Conservation (phyloP, 2,888 invertebrate genomes). For the Tanytarsus gracilentus region DNA sequence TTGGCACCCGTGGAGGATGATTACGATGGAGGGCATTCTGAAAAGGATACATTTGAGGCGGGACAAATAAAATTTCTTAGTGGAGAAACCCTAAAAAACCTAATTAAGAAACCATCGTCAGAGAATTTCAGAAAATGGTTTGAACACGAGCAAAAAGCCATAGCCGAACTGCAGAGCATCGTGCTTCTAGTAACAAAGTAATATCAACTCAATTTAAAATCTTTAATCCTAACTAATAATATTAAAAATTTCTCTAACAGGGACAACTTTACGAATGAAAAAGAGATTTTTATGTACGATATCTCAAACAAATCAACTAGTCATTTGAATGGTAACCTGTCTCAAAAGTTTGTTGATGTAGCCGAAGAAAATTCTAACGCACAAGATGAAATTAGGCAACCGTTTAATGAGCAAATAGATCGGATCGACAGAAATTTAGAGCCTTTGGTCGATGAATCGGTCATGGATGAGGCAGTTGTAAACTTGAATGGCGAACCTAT, state of each 20-base stretch:
- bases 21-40: constrained; percentile 42
- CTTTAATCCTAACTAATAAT: constrained; percentile 23
- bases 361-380: constrained; percentile 73
- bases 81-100: constrained; percentile 63
- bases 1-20: constrained; percentile 58
- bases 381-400: constrained; percentile 43
- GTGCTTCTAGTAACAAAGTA: constrained; percentile 74
- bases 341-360: constrained; percentile 75
- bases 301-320: constrained; percentile 62
- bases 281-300: constrained; percentile 84
- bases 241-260: constrained; percentile 32
- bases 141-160: constrained; percentile 64
- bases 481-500: constrained; percentile 30
- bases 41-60: constrained; percentile 50
- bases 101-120: constrained; percentile 63
- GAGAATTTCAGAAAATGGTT: constrained; percentile 76
- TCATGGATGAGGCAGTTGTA: constrained; percentile 26
- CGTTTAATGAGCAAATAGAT: constrained; percentile 11
- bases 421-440: constrained; percentile 9
- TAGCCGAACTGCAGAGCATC: constrained; percentile 68
- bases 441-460: constrained; percentile 31
- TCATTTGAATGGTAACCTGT: constrained; percentile 70
- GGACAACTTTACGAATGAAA: constrained; percentile 45
- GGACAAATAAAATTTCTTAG: constrained; percentile 65
- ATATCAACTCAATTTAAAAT: constrained; percentile 36